Base-by-base conservation (phyloP, 1,140 invertebrate species). In the Ladona fulva region DNA sequence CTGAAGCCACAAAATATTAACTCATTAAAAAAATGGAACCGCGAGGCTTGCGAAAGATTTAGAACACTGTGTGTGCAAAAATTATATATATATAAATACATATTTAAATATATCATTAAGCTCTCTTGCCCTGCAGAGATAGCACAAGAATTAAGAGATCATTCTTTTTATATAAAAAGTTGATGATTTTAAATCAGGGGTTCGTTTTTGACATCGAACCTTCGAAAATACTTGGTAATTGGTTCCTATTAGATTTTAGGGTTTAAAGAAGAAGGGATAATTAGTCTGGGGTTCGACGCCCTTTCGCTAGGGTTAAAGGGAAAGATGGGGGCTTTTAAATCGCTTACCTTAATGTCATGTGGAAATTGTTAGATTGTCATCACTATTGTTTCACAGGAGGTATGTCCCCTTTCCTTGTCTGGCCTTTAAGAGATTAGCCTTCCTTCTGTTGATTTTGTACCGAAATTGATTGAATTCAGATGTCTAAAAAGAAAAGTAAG, bases 31-130 rank as follows among this genome's bases (percentile, higher is more conserved):
- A 76, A 42, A 37, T 29, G 12, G 29, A 76, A 75, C 24, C 24
- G 5, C 29, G 29, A 75, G 14, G 29, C 29, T 75, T 25, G 24
- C 12, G 24, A 75, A 75, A 76, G 42, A 29, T n/a, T 37, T 37
- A 25, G 25, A 37, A 37, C 75, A 25, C 73, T 79, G 76, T 79
- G 73, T 59, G 78, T 79, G 78, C 78, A 76, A 79, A 59, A 66
- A 66, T 66, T 73, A 79, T 76, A 76, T 25, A 24, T 76, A 76
- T 42, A 74, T 74, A 74, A 77, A 79, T 76, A 76, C 75, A 24
- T 76, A 76, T 42, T 25, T 74, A 74, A 74, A 73, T 37, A 76
- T 42, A 76, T 37, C 25, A 29, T 76, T 37, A 76, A 42, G 75
- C 75, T 76, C 42, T 76, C 75, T 76, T n/a, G 42, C n/a, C 52